A percentile compares a stretch with the other conserved stretches of the same genome.
phyloP scores from a whole-genome alignment of 2,888 invertebrate genomes.

The Ennomos erosarius region DNA sequence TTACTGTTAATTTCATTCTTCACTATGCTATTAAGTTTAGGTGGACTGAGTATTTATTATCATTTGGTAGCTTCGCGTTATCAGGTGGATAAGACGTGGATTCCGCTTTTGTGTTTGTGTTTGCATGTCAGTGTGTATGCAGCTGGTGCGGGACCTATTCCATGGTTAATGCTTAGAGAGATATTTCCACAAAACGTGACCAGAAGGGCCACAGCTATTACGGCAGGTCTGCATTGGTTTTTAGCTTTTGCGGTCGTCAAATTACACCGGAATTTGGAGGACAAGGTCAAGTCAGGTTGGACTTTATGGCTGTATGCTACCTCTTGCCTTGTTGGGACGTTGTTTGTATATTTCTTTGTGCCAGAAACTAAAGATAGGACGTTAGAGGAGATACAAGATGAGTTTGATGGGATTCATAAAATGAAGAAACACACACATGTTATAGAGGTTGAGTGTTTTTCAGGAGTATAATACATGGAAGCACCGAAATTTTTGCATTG shows the following conservation, averaged over 20 bases:
- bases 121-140: slow-evolving; percentile 86
- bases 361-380: slow-evolving; percentile 88
- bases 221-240: slow-evolving; percentile 88
- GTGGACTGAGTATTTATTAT: slow-evolving; percentile 79
- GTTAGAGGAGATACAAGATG: slow-evolving; percentile 82
- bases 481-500: slow-evolving; percentile 14
- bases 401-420: slow-evolving; percentile 77
- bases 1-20: slow-evolving; percentile 86
- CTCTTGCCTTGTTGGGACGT: slow-evolving; percentile 83
- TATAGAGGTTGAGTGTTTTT: slow-evolving; percentile 73
- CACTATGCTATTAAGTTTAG: slow-evolving; percentile 83
- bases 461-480: slow-evolving; percentile 51
- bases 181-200: slow-evolving; percentile 87
- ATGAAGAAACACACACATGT: slow-evolving; percentile 75
- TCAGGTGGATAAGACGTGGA: slow-evolving; percentile 66
- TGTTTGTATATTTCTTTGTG: slow-evolving; percentile 87
- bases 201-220: slow-evolving; percentile 87
- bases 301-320: slow-evolving; percentile 88
- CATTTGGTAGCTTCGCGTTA: slow-evolving; percentile 62
- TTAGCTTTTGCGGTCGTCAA: slow-evolving; percentile 88
- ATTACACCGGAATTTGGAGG: slow-evolving; percentile 86
- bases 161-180: slow-evolving; percentile 89
- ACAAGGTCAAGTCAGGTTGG: slow-evolving; percentile 83
- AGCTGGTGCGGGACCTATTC: slow-evolving; percentile 89
- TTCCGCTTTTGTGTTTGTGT: slow-evolving; percentile 85